Base-by-base conservation (phyloP, 2,888 invertebrate species). In the Mimumesa dahlbomi region DNA sequence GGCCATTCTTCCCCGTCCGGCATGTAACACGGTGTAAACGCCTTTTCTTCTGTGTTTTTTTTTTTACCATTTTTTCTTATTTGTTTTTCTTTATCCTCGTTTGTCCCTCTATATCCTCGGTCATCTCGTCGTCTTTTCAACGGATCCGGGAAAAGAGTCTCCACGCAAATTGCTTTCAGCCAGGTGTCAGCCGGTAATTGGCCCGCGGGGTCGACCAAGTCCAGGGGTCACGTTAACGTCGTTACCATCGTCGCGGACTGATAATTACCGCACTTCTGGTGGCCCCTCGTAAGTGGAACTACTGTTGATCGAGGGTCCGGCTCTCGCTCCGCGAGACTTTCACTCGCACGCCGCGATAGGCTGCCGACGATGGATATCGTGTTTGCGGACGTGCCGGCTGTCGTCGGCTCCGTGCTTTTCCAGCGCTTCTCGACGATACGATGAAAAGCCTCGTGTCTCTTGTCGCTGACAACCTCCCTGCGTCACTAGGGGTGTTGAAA, bases 191-290 rank as follows among this genome's bases (percentile, higher is more conserved):
- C 59, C 69, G 74, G 74, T 79, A 79, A 79, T 79, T 79, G 79
- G n/a, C 62, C 45, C 40, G 64, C 43, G 45, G 22, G 73, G 73
- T 63, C 67, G 53, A 7, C n/a, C 38, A 43, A 52, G 78, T 57
- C 73, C 76, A 59, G 31, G 64, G 77, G 79, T 74, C 74, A 64
- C 79, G 69, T 74, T 77, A 74, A 74, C 77, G 62, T 74, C 76
- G 62, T 71, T 57, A 56, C 79, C 57, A 52, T 53, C 66, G 48
- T 31, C 50, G 54, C 22, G 36, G 48, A 46, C 49, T 54, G 62
- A 72, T 74, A 80, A 79, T 79, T 79, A 76, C 62, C 80, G 64
- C 68, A 52, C 74, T 54, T 58, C 58, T 45, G 56, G 63, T 61
- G 61, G 34, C 61, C 38, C 34, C 34, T 36, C 29, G 42, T 54